Base-by-base conservation (phyloP, 2,888 invertebrate species). In the Oligia latruncula region DNA sequence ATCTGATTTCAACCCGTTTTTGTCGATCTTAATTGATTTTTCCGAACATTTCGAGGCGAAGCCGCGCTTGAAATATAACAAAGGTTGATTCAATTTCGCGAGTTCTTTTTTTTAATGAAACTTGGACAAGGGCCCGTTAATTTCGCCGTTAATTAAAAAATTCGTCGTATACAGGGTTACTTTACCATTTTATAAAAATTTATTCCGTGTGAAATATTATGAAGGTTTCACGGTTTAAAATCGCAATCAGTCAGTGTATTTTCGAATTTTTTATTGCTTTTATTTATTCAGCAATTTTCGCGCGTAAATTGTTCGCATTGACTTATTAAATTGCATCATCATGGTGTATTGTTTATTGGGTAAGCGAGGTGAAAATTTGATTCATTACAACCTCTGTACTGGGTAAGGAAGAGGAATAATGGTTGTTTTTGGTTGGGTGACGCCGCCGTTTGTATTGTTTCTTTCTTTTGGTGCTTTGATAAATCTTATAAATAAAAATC, bases 131-230 rank as follows among this genome's bases (percentile, higher is more conserved):
- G 89, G 85, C 74, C 46, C 86, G 82, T 90, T 90, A 92, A 91
- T 91, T 92, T 90, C 80, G 68, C 68, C 89, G 92, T 93, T 93
- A 94, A 94, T 94, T 94, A 94, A 94, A 93, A 91, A 90, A 90
- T 92, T 92, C 91, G 81, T 90, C 87, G 90, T 88, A 89, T 82
- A 74, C 72, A 78, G 74, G 92, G 90, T 93, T 90, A 91, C 88
- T 89, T 83, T 83, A 84, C 86, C 72, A 88, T 90, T 89, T 89
- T 88, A 91, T 91, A 90, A 91, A 49, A 92, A 91, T 89, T 89
- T 83, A 90, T 92, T 89, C 84, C 80, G 65, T 35, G 35, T 29
- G 67, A 77, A 82, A 80, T 80, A 77, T 83, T 77, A 70, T 76
- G 62, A 43, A 67, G 70, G 55, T 62, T n/a, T 43, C 65, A 35